Conservation (phyloP, 1,140 invertebrate genomes). For the Agrilus planipennis region DNA sequence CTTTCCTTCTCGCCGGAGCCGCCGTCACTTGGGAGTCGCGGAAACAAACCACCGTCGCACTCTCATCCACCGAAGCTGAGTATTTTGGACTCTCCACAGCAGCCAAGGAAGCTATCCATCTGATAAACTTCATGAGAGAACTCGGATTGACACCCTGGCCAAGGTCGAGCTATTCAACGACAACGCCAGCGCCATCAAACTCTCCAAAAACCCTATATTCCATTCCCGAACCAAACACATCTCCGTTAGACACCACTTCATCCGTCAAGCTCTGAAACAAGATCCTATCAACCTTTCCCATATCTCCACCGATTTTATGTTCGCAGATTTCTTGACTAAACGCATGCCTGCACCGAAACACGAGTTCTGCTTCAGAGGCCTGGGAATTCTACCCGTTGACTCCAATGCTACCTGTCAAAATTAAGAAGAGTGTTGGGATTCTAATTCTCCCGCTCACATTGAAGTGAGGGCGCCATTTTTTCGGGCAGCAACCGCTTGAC, state of each 20-base stretch:
- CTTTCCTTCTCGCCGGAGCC: constrained; percentile 17
- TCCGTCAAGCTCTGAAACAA: no score
- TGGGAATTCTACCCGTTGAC: no score
- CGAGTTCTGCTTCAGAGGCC: no score
- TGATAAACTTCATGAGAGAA: constrained; percentile 12
- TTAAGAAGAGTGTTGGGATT: no score
- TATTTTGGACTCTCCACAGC: constrained; percentile 22
- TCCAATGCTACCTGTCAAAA: constrained; percentile 11
- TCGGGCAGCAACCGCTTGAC: no score
- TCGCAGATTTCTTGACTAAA: no score
- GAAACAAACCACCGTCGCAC: constrained; percentile 25
- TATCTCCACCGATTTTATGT: no score
- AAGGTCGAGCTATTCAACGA: constrained; percentile 16
- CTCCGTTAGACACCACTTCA: constrained; percentile 28
- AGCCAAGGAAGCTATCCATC: constrained; percentile 17
- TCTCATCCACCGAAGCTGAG: constrained; percentile 30
- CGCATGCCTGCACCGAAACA: no score
- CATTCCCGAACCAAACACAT: constrained; percentile 29
- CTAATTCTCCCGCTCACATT: no score
- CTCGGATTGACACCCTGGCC: constrained; percentile 6
- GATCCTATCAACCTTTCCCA: no score
- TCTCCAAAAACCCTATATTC: constrained; percentile 19
- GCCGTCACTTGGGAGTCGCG: constrained; percentile 19
- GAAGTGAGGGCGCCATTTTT: no score
- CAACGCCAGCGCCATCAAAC: constrained; percentile 21